Base-by-base conservation (phyloP, 2,888 invertebrate genomes). In the Cosmia pyralina region DNA sequence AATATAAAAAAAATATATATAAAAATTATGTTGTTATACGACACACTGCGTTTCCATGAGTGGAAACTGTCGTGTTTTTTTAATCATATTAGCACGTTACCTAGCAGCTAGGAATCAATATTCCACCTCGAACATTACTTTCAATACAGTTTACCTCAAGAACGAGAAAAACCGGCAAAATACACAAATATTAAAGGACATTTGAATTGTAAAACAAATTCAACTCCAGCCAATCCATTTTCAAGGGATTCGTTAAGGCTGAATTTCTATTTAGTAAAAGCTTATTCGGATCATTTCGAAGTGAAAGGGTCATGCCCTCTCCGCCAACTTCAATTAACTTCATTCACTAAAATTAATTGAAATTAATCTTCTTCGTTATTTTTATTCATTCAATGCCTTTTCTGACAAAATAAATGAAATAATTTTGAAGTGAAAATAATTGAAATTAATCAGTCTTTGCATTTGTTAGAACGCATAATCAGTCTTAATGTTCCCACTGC, bases 321-420 rank as follows among this genome's bases (percentile, higher is more conserved):
- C 55, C 34, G 62, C 34, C 60, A 22, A 73, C 78, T 82, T 82
- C 71, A 82, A 82, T 79, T 77, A 79, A 81, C 60, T 68, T 78
- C 69, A 67, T 83, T 85, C 75, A 77, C 58, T 60, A 22, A 76
- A 77, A 75, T 76, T 74, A 82, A 82, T 80, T 66, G 74, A 81
- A 81, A 81, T 79, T 79, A 79, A 81, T 81, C 72, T 77, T 48
- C 60, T 62, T 72, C 69, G 52, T 79, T 73, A 77, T 79, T 85
- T 85, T 77, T 76, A 77, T 69, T 66, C 79, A 60, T 55, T 58
- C 57, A 66, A 72, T 63, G 53, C 63, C 63, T 64, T 63, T 74
- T 63, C n/a, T 64, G 65, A 5, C 44, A 57, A 53, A 77, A 67
- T 67, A 52, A 74, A 64, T 74, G 68, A 15, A 55, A 71, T 53